Percentiles rank a stretch among this genome's conserved stretches.
Evolutionary conservation across 1,140 invertebrate species (phyloP).

Genomic region (Aphaenogaster ashmeadi): DNA sequence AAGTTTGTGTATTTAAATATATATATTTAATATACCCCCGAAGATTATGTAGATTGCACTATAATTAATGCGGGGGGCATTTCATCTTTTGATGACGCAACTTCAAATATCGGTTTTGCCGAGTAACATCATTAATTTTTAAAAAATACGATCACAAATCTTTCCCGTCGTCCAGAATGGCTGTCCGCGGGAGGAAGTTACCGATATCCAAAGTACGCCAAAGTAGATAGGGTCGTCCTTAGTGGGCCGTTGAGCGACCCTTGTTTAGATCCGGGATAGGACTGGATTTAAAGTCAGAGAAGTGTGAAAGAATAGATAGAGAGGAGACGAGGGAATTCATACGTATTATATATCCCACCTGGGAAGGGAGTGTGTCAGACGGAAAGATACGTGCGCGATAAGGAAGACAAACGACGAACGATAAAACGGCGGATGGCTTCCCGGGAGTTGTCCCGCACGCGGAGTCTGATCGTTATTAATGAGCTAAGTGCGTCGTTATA

Average conservation of each 20-base stretch:
- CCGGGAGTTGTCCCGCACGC: constrained; percentile 27
- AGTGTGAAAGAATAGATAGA: constrained; percentile 57
- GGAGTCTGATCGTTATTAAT: constrained; percentile 73
- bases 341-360: constrained; percentile 54
- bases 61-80: neutral
- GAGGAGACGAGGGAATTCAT: constrained; percentile 49
- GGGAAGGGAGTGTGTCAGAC: constrained; percentile 28
- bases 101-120: neutral
- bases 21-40: neutral
- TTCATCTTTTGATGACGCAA: neutral
- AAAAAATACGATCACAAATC: neutral
- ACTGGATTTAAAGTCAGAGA: constrained; percentile 54
- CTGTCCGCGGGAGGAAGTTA: neutral
- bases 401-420: constrained; percentile 72
- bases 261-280: constrained; percentile 36
- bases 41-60: constrained; percentile 43
- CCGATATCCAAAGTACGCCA: constrained; percentile 4
- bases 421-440: constrained; percentile 70
- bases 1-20: constrained; percentile 33
- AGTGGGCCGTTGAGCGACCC: constrained; percentile 31
- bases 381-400: constrained; percentile 67
- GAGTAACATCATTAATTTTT: neutral
- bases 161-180: neutral
- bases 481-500: constrained; percentile 73
- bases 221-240: constrained; percentile 36